Conservation (phyloP, 2,797 vertebrate species). For the Taeniopygia guttata region DNA sequence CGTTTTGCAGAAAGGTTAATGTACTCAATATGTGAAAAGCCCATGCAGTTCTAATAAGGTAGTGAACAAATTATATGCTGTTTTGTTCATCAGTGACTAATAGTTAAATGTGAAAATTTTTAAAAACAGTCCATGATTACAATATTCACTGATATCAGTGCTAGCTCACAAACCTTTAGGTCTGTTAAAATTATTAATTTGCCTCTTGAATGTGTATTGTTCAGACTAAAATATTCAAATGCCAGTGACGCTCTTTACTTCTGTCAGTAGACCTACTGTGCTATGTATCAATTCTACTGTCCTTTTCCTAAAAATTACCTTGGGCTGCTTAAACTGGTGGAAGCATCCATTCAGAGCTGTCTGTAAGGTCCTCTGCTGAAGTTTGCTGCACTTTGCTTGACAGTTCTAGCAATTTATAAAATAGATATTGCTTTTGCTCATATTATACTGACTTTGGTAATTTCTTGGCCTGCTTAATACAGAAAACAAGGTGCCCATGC, state of each 20-base stretch:
- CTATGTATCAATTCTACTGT: neutral
- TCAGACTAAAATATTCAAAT: neutral
- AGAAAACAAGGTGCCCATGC: neutral
- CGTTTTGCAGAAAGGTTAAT: slow-evolving; percentile 18
- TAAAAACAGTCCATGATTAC: neutral
- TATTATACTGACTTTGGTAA: neutral
- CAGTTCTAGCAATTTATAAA: neutral
- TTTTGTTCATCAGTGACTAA: neutral
- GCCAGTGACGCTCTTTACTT: neutral
- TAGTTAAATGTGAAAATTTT: neutral
- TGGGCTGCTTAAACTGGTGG: neutral
- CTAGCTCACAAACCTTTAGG: neutral
- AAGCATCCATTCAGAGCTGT: neutral
- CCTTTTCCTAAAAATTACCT: neutral
- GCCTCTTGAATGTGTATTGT: neutral
- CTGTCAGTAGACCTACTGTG: neutral
- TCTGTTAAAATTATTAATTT: neutral
- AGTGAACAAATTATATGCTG: neutral
- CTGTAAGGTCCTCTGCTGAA: neutral
- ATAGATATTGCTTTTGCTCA: neutral
- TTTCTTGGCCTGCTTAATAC: neutral
- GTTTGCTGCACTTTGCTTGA: neutral
- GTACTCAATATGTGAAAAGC: neutral
- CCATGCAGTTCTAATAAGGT: neutral
- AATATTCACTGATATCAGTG: neutral